These are phyloP conservation scores for Ricordea florida DNA, from an alignment of 92 coral and sea anemone genomes.

Conservation along the genomic window DNA sequence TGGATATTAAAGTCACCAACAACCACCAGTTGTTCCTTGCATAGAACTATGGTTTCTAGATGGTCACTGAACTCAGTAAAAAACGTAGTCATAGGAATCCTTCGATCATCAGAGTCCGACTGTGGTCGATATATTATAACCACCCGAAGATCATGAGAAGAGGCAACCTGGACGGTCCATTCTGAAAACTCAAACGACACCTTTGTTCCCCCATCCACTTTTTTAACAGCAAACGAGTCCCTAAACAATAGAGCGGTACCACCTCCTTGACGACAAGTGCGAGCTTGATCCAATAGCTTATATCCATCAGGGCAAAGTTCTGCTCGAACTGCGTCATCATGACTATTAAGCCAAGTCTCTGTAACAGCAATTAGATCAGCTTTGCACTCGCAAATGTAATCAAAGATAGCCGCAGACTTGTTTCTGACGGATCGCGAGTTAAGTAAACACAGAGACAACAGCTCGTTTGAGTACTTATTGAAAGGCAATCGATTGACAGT, in stretches of 20 bases:
- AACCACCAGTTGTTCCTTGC: conserved; percentile 23
- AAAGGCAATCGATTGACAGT: conserved; percentile 28
- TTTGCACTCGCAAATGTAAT: conserved; percentile 50
- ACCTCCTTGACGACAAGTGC: conserved; percentile 48
- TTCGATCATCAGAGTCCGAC: conserved; percentile 8
- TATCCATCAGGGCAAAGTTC: conserved; percentile 57
- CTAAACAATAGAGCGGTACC: conserved; percentile 54
- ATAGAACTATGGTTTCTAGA: conserved; percentile 12
- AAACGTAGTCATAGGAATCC: conserved; percentile 15
- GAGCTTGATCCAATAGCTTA: conserved; percentile 49
- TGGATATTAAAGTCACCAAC: too few relatives aligned
- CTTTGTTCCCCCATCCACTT: conserved; percentile 44
- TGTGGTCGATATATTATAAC: conserved; percentile 52
- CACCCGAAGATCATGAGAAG: conserved; percentile 36
- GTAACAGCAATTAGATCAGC: conserved; percentile 49
- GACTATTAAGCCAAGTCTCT: conserved; percentile 41
- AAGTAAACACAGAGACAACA: conserved; percentile 39
- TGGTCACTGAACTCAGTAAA: conserved; percentile 29
- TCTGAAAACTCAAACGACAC: conserved; percentile 57
- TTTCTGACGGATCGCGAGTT: conserved; percentile 47
- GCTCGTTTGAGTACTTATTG: conserved; percentile 9
- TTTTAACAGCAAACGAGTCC: conserved; percentile 45
- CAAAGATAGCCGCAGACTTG: conserved; percentile 37
- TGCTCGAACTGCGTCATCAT: conserved; percentile 38
- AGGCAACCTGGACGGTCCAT: conserved; percentile 40